Percentiles rank a stretch among this genome's conserved stretches.
phyloP scores from a whole-genome alignment of 2,113 vertebrate genomes.

The Sporophila hypoxantha region DNA sequence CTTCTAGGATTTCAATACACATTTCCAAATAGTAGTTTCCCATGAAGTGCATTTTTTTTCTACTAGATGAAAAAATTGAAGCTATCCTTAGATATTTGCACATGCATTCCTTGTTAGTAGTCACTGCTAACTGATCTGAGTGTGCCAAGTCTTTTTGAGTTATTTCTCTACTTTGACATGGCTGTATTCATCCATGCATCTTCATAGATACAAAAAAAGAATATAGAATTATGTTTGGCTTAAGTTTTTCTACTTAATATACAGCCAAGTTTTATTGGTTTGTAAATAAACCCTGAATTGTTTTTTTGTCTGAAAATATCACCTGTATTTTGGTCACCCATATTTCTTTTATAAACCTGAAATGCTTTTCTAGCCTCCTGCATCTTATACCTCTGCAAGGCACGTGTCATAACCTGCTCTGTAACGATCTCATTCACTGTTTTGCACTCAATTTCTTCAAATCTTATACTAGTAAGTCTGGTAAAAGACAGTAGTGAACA shows the following conservation, averaged over 20 bases:
- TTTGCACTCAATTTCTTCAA: background rate
- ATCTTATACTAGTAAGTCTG: background rate
- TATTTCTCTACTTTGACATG: background rate
- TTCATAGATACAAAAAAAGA: background rate
- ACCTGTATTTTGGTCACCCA: rapidly evolving
- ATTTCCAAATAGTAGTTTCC: background rate
- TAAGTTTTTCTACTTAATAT: background rate
- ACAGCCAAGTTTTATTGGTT: background rate
- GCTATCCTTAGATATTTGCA: background rate
- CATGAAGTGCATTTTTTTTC: background rate
- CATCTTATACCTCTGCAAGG: background rate
- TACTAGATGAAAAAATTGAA: background rate
- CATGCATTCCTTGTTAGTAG: background rate
- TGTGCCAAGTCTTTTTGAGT: background rate
- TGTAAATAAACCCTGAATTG: background rate
- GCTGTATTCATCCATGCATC: background rate
- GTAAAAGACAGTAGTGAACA: background rate
- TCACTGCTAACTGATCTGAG: background rate
- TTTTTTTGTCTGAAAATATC: background rate
- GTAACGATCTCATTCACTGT: background rate
- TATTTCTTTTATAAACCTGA: background rate
- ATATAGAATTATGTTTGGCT: background rate
- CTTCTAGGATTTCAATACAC: background rate
- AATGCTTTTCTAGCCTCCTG: background rate
- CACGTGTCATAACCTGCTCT: background rate